Evolutionary conservation across 2,888 invertebrate species (phyloP), one percentile per base, ranked within the genome.

Genomic region (Xestia ashworthii): DNA sequence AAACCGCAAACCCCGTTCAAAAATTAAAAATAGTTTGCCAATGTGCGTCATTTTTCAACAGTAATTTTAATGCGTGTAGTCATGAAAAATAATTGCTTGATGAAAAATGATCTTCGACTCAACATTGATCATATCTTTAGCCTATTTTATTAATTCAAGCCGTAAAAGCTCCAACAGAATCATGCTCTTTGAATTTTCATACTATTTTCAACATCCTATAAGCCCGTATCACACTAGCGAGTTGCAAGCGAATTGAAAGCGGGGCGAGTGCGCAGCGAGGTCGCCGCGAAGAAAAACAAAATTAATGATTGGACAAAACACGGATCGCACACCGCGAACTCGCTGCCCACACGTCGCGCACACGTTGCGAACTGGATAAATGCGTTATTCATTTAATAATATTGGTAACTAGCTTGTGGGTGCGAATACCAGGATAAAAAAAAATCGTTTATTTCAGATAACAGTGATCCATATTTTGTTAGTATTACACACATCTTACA

Each of bases 21-120:
- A 67, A 22, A 38, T 32, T 11, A 22, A 41, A 41, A 32, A 64
- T 55, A 73, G 68, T 68, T 55, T 16, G 62, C 25, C 25, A 19
- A 53, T 55, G 4, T 60, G 67, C 66, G 73, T 79, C 73, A 79
- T 73, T 53, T 12, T n/a, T 4, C 22, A 65, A 48, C 14, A 48
- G 25, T 46, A 19, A 53, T 14, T 53, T 32, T 32, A 38, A 19
- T 64, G 44, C 16, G 22, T 48, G 16, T 41, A 3, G 14, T 46
- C 38, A 53, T 69, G 53, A 38, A 5, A 62, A 76, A 66, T 77
- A 68, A 76, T 77, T 62, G 12, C 14, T 44, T 50, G 4, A 68
- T 44, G 0, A 9, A 44, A 58, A 44, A 58, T 14, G 25, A 58
- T 58, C 58, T 58, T 25, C 14, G 5, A 58, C 58, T 25, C 14